Conservation (phyloP, 2,113 vertebrate species). For the Charadrius vociferus region DNA sequence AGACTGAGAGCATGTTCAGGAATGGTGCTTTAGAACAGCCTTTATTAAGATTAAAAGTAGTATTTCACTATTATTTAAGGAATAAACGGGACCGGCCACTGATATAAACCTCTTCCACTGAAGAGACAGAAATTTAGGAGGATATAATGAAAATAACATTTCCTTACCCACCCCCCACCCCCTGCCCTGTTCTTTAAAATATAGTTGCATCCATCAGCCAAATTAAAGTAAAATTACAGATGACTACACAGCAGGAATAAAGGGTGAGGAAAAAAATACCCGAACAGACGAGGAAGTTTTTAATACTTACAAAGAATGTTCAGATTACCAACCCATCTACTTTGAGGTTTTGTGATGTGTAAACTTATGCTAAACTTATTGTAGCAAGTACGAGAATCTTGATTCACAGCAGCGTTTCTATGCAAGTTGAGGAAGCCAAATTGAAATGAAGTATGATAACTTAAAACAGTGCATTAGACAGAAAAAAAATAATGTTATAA, state of each 20-base stretch:
- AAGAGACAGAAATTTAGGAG: not conserved
- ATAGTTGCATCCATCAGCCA: not conserved
- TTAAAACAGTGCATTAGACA: not conserved
- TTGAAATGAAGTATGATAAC: not conserved
- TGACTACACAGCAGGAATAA: not conserved
- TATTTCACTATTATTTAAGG: not conserved
- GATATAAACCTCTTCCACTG: not conserved
- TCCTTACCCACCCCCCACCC: not conserved
- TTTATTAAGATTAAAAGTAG: not conserved
- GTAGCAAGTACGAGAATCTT: not conserved
- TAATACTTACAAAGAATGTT: not conserved
- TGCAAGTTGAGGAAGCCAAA: not conserved
- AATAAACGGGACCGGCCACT: not conserved
- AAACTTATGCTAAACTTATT: not conserved
- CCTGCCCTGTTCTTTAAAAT: not conserved
- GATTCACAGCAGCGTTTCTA: not conserved
- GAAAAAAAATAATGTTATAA: not conserved
- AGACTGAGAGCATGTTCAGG: not conserved
- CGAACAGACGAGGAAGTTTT: not conserved
- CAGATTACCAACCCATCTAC: not conserved
- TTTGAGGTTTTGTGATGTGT: not conserved
- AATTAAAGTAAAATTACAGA: not conserved
- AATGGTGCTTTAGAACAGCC: not conserved
- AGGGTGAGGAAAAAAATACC: not conserved
- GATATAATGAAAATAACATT: not conserved